Base-by-base conservation (phyloP, 2,797 vertebrate species). In the Sternotherus odoratus region DNA sequence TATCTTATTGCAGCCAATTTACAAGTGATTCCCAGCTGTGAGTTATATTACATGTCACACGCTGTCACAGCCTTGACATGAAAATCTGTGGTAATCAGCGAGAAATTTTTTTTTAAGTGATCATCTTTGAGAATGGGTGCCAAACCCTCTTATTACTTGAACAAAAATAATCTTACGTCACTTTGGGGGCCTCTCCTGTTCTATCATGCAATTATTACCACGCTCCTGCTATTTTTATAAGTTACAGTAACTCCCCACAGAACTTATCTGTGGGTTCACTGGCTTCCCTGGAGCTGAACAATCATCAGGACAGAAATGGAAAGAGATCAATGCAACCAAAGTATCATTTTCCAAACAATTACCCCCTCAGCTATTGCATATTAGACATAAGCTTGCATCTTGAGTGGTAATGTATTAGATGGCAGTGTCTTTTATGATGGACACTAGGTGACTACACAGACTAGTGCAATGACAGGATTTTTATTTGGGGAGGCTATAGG, bases 21-120 rank as follows among this genome's bases (percentile, higher is more conserved):
- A 48, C 28, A 56, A 83, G 4, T 60, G n/a, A 77, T 83, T 87
- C 28, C 30, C 57, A 77, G 4, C 17, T 88, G 48, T 46, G 81
- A 93, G 77, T 92, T 95, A 83, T 63, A 94, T 82, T 93, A 75
- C 36, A 82, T 69, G 85, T 92, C 23, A 56, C 87, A 89, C n/a
- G 63, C 82, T 97, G 88, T 87, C 84, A 63, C 91, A 93, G 63
- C 49, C 83, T 85, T 92, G 92, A 63, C 51, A 78, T 94, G 93
- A 91, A 95, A 93, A 82, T 85, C 83, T 77, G 30, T 5, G 74
- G 95, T 94, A 89, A 96, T 85, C 92, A 95, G 87, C 85, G 92
- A 48, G 79, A 95, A 94, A 93, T 3, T 90, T 90, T 54, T 90
- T 72, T 36, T 78, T 82, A 86, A 85, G 83, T 85, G n/a, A 72